A percentile compares a stretch with the other conserved stretches of the same genome.
These are phyloP conservation scores for Sturnus vulgaris DNA, from an alignment of 2,113 vertebrate genomes.

Conservation along the genomic window DNA sequence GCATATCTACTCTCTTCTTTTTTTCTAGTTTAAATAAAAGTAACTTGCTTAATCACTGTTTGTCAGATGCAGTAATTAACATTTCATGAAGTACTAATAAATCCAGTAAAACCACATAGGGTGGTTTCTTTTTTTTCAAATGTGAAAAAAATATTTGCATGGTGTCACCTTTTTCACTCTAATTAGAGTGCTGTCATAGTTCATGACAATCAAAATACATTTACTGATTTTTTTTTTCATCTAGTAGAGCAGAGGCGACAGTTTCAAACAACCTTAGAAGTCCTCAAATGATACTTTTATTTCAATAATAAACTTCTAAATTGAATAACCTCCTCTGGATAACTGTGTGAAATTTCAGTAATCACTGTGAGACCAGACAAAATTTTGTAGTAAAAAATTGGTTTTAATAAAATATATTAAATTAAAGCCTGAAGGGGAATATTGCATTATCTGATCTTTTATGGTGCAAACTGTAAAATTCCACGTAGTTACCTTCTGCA, in stretches of 20 bases:
- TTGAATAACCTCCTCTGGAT: not conserved
- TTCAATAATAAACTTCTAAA: not conserved
- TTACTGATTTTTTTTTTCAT: not conserved
- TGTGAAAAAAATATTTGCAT: not conserved
- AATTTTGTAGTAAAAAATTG: not conserved
- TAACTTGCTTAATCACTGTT: conserved; percentile 29
- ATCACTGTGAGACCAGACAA: not conserved
- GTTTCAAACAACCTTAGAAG: not conserved
- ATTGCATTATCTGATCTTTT: not conserved
- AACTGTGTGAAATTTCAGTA: not conserved
- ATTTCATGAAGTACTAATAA: not conserved
- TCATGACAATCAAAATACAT: not conserved
- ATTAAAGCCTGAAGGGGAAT: not conserved
- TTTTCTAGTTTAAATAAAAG: conserved; percentile 37
- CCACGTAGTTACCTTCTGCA: not conserved
- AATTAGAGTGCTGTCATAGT: not conserved
- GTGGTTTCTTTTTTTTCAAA: not conserved
- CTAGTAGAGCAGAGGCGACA: not conserved
- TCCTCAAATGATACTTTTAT: not conserved
- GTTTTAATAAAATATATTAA: not conserved
- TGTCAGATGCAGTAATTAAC: conserved; percentile 2
- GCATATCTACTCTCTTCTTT: not conserved
- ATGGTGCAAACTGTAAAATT: not conserved
- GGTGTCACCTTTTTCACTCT: not conserved
- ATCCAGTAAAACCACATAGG: not conserved